Evolutionary conservation across 2,888 invertebrate species (phyloP).

Genomic region (Diaprepes abbreviatus): DNA sequence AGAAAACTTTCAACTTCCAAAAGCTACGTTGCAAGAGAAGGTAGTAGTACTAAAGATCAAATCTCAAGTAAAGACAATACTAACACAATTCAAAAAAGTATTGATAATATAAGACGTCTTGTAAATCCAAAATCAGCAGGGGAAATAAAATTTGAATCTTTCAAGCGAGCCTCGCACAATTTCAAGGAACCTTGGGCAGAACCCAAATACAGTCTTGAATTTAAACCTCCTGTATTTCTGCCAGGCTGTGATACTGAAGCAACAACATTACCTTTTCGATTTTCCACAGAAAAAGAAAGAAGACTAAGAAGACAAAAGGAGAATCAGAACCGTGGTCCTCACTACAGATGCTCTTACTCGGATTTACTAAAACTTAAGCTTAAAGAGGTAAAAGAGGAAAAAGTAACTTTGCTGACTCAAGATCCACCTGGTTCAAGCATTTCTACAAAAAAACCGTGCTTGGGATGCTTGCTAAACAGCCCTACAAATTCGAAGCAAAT

Average conservation of each 20-base stretch:
- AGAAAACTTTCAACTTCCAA: conserved; percentile 18
- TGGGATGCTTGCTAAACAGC: neutral
- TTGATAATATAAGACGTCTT: neutral
- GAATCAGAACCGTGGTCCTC: conserved; percentile 3
- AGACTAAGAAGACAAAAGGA: conserved; percentile 20
- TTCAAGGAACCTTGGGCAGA: conserved; percentile 1
- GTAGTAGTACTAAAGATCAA: neutral
- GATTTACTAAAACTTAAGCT: conserved; percentile 37
- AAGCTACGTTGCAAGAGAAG: conserved; percentile 21
- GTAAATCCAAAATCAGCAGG: neutral
- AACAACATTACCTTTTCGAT: neutral
- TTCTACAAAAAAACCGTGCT: neutral
- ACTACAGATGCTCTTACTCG: conserved; percentile 39
- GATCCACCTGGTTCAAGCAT: neutral
- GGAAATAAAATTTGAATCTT: neutral
- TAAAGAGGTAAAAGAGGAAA: conserved; percentile 6
- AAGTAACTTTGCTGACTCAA: neutral
- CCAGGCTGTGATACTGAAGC: neutral
- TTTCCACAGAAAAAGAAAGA: conserved; percentile 29
- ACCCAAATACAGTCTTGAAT: neutral
- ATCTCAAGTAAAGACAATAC: neutral
- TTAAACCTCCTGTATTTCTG: conserved; percentile 21
- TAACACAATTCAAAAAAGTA: neutral
- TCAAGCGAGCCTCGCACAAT: neutral
- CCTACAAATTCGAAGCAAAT: conserved; percentile 2